Evolutionary conservation across 2,113 vertebrate species (phyloP).

Genomic region (Alligator mississippiensis): DNA sequence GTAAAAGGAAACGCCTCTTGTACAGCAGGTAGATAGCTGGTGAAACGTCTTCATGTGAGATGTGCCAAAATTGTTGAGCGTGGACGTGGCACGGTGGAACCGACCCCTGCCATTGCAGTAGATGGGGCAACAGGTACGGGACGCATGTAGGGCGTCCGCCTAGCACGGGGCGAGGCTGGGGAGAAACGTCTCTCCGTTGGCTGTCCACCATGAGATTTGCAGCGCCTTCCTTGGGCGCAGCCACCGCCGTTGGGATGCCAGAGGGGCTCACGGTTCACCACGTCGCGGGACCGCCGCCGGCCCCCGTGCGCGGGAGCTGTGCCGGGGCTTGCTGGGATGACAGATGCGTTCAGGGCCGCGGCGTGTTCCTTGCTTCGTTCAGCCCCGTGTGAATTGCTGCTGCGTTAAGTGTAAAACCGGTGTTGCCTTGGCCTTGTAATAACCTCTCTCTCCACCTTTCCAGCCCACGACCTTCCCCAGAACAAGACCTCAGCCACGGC

Average conservation of each 20-base stretch:
- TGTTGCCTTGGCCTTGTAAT: not conserved
- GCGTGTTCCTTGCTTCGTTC: no score
- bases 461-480: conserved; percentile 92
- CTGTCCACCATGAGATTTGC: not conserved
- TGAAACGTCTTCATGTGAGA: no score
- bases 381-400: not conserved
- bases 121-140: not conserved
- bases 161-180: not conserved
- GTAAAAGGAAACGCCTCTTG: not conserved
- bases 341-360: no score
- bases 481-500: conserved; percentile 85
- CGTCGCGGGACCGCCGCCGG: not conserved
- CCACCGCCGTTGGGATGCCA: no score
- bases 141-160: not conserved
- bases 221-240: not conserved
- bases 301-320: not conserved
- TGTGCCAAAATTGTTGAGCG: no score
- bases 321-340: no score
- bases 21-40: no score
- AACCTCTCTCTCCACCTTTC: conserved; percentile 62
- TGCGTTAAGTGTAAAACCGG: not conserved
- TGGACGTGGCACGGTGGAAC: no score
- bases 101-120: no score
- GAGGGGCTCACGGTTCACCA: no score
- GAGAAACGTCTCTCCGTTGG: not conserved